Evolutionary conservation across 2,888 invertebrate species (phyloP).

Genomic region (Leptura quadrifasciata): DNA sequence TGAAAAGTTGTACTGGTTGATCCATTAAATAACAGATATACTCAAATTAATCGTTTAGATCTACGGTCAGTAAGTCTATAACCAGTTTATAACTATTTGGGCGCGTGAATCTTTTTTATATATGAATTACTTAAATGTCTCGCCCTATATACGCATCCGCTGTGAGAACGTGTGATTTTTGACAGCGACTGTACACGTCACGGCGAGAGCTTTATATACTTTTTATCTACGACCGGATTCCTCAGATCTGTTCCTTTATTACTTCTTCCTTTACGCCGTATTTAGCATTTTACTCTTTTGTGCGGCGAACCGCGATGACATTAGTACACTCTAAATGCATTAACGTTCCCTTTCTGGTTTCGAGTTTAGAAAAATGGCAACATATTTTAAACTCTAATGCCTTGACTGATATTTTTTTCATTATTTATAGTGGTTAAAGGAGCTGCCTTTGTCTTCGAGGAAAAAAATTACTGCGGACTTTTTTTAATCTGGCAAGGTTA

Average conservation of each 20-base stretch:
- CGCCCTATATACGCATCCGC: background rate
- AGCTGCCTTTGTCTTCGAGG: background rate
- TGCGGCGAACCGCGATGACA: constrained; percentile 7
- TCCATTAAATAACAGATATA: too few species aligned
- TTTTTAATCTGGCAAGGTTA: background rate
- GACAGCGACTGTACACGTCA: background rate
- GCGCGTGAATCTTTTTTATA: too few species aligned
- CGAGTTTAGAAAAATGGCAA: constrained; percentile 3
- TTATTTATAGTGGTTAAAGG: constrained; percentile 4
- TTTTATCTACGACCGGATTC: constrained; percentile 4
- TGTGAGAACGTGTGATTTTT: background rate
- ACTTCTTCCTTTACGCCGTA: constrained; percentile 7
- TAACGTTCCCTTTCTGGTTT: background rate
- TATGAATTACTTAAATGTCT: background rate
- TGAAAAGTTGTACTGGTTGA: too few species aligned
- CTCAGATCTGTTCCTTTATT: constrained; percentile 7
- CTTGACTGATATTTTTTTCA: background rate
- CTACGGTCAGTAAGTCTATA: too few species aligned
- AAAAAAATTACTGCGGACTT: constrained; percentile 3
- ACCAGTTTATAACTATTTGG: too few species aligned
- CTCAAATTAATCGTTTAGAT: too few species aligned
- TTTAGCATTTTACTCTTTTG: constrained; percentile 4
- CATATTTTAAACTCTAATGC: background rate
- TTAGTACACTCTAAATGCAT: constrained; percentile 7
- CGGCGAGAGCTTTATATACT: background rate